Conservation (phyloP, 1,140 invertebrate genomes). For the Lordiphosa mommai region DNA sequence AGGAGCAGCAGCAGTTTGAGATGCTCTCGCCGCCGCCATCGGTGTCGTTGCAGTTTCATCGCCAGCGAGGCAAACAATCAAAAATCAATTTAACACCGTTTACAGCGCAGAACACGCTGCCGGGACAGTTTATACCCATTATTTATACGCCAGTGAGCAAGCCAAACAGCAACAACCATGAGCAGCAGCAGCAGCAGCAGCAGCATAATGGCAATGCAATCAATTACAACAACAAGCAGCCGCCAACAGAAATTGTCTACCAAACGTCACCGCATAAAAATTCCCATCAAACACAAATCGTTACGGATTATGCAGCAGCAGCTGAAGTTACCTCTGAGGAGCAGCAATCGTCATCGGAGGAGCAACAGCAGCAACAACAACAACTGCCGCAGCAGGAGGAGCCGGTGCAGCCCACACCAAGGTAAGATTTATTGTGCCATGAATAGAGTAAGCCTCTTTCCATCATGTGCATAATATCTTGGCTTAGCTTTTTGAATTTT, state of each 20-base stretch:
- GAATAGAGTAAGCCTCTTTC: background rate
- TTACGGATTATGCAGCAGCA: constrained; percentile 53
- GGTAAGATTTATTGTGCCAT: constrained; percentile 40
- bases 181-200: constrained; percentile 38
- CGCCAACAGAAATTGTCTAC: constrained; percentile 50
- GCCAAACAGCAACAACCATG: constrained; percentile 39
- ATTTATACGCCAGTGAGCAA: constrained; percentile 73
- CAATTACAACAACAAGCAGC: constrained; percentile 63
- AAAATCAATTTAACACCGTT: constrained; percentile 79
- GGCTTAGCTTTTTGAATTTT: background rate
- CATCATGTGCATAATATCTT: constrained; percentile 3
- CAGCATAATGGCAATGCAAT: constrained; percentile 62
- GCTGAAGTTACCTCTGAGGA: constrained; percentile 27
- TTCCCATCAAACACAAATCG: constrained; percentile 66
- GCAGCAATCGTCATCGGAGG: constrained; percentile 32
- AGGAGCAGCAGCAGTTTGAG: constrained; percentile 38
- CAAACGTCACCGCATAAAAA: constrained; percentile 57
- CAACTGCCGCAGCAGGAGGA: constrained; percentile 15
- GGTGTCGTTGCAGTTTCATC: constrained; percentile 36
- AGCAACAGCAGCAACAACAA: constrained; percentile 18
- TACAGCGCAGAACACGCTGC: constrained; percentile 75
- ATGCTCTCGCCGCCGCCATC: constrained; percentile 20
- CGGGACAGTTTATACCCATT: constrained; percentile 78
- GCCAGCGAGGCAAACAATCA: constrained; percentile 70
- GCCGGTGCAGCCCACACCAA: constrained; percentile 37